phyloP scores from a whole-genome alignment of 2,113 vertebrate genomes.

The Montifringilla adamsi region DNA sequence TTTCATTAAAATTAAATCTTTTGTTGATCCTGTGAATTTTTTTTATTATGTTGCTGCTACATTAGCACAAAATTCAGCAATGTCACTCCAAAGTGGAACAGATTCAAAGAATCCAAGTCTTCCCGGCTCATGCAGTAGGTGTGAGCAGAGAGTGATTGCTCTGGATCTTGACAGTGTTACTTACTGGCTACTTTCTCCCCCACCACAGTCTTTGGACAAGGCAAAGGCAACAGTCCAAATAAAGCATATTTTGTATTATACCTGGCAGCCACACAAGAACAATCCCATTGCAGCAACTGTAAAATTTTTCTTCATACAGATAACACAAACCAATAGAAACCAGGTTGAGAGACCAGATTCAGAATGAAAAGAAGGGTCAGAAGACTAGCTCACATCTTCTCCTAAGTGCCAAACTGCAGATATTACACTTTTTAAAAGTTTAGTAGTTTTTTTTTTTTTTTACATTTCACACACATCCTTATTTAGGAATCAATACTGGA shows the following conservation, averaged over 20 bases:
- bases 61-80: not conserved
- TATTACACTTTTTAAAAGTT: not conserved
- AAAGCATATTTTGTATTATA: not conserved
- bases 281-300: not conserved
- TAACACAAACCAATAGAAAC: not conserved
- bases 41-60: not conserved
- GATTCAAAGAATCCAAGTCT: not conserved
- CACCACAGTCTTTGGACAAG: not conserved
- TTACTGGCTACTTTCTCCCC: not conserved
- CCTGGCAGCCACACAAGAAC: not conserved
- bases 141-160: not conserved
- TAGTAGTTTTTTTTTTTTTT: not conserved
- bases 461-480: not conserved
- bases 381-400: not conserved
- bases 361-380: not conserved
- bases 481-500: not conserved
- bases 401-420: fast-evolving
- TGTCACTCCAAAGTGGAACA: not conserved
- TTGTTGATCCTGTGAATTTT: not conserved
- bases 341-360: not conserved
- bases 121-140: not conserved
- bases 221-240: not conserved
- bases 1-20: not conserved
- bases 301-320: not conserved
- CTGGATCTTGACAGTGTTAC: not conserved